phyloP scores from a whole-genome alignment of 2,113 vertebrate species.

The Terrapene triunguis region DNA sequence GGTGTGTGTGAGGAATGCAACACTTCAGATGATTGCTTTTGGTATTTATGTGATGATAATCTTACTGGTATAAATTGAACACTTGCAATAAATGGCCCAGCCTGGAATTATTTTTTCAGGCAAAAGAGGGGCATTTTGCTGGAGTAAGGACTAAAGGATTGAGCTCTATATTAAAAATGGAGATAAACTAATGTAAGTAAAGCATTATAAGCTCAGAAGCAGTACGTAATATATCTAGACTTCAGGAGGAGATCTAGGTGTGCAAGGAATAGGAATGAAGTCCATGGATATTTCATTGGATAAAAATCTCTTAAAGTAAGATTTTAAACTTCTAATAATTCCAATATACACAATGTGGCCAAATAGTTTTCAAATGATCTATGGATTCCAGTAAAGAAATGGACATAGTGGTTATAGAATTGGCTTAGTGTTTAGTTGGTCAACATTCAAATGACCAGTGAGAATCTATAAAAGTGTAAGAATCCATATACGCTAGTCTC shows the following conservation, averaged over 20 bases:
- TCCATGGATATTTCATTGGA: not conserved
- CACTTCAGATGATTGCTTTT: slow-evolving; percentile 63
- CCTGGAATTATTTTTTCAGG: slow-evolving; percentile 63
- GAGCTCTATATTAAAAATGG: not conserved
- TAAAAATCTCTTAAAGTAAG: not conserved
- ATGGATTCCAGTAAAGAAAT: not conserved
- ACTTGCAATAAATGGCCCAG: slow-evolving; percentile 24
- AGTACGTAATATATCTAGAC: not conserved
- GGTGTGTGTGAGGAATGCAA: slow-evolving; percentile 61
- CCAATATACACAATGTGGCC: rapidly evolving
- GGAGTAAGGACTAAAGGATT: slow-evolving; percentile 3
- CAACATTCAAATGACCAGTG: not conserved
- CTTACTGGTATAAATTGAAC: slow-evolving; percentile 37
- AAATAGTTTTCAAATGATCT: not conserved
- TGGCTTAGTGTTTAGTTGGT: not conserved
- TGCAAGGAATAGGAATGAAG: not conserved
- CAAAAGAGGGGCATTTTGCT: slow-evolving; percentile 34
- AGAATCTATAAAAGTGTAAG: not conserved
- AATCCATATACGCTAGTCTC: not conserved
- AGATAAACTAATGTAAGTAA: slow-evolving; percentile 1
- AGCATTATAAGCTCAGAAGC: not conserved
- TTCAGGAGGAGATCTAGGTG: not conserved
- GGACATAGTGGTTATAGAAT: not conserved
- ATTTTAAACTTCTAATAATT: not conserved
- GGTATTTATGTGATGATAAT: slow-evolving; percentile 52